Conservation (phyloP, 2,113 vertebrate species). For the Atractosteus spatula region DNA sequence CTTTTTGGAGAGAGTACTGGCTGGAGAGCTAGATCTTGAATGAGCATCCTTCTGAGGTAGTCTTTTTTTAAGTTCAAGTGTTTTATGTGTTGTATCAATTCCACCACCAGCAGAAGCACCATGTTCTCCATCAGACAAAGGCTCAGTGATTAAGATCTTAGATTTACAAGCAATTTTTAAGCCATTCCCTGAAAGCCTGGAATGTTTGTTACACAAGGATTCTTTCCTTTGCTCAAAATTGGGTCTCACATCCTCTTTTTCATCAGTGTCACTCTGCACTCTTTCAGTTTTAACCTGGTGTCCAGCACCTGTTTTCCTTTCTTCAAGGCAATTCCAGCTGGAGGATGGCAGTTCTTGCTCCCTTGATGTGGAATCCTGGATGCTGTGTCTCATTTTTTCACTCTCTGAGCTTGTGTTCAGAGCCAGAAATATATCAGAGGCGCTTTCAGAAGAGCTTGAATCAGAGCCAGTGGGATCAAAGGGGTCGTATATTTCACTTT, state of each 20-base stretch:
- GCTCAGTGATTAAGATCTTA: slow-evolving; percentile 44
- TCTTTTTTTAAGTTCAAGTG: slow-evolving; percentile 10
- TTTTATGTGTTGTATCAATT: slow-evolving; percentile 31
- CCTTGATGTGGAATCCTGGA: neutral
- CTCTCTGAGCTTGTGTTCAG: slow-evolving; percentile 16
- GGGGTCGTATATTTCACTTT: slow-evolving; percentile 87
- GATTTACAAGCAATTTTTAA: slow-evolving; percentile 36
- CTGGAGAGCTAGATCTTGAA: slow-evolving; percentile 57
- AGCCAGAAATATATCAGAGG: slow-evolving; percentile 15
- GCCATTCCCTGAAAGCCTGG: neutral
- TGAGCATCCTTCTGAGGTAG: slow-evolving; percentile 32
- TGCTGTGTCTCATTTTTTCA: neutral
- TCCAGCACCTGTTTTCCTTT: slow-evolving; percentile 8
- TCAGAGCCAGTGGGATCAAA: slow-evolving; percentile 92
- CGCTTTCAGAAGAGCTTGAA: slow-evolving; percentile 66
- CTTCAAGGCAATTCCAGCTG: neutral
- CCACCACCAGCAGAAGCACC: slow-evolving; percentile 44
- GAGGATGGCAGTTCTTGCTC: neutral
- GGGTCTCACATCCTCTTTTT: slow-evolving; percentile 9
- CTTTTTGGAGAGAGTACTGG: slow-evolving; percentile 54
- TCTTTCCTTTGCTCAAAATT: slow-evolving; percentile 38
- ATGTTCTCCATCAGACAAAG: slow-evolving; percentile 33
- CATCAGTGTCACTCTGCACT: slow-evolving; percentile 26
- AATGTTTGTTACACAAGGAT: slow-evolving; percentile 14
- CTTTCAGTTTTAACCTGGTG: slow-evolving; percentile 46